phyloP scores from a whole-genome alignment of 2,113 vertebrate genomes.

The Microcebus ravelobensis region DNA sequence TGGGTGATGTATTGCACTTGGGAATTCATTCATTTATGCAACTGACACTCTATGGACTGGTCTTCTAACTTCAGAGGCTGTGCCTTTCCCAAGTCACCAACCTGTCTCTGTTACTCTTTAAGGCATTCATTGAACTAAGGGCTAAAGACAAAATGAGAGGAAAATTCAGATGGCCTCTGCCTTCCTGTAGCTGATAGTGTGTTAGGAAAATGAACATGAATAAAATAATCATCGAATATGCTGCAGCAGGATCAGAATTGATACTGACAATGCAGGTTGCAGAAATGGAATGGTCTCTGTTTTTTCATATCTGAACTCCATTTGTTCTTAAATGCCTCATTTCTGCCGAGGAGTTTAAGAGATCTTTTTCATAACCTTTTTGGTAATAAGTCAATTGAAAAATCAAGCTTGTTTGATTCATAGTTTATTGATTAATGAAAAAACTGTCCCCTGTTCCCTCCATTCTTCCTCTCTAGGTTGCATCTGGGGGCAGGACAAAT shows the following conservation, averaged over 20 bases:
- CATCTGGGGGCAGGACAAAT: background rate
- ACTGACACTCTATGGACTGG: background rate
- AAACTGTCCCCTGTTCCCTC: background rate
- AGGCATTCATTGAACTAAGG: background rate
- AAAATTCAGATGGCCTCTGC: background rate
- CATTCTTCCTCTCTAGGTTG: background rate
- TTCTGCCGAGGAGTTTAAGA: background rate
- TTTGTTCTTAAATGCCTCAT: background rate
- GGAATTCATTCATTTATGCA: background rate
- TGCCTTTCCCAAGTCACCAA: background rate
- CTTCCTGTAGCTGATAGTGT: background rate
- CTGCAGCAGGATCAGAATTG: background rate
- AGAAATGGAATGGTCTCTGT: background rate
- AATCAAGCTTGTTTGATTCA: background rate
- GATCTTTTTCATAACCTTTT: background rate
- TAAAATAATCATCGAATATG: background rate
- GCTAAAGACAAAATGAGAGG: background rate
- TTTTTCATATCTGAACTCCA: background rate
- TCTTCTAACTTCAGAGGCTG: background rate
- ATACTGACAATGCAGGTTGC: background rate
- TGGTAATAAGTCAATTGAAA: conserved; percentile 19
- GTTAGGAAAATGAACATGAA: background rate
- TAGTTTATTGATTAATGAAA: background rate
- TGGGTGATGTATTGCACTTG: background rate
- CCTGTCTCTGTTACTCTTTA: background rate